Evolutionary conservation across 2,888 invertebrate genomes (phyloP).

Genomic region (Morpho deidamia): DNA sequence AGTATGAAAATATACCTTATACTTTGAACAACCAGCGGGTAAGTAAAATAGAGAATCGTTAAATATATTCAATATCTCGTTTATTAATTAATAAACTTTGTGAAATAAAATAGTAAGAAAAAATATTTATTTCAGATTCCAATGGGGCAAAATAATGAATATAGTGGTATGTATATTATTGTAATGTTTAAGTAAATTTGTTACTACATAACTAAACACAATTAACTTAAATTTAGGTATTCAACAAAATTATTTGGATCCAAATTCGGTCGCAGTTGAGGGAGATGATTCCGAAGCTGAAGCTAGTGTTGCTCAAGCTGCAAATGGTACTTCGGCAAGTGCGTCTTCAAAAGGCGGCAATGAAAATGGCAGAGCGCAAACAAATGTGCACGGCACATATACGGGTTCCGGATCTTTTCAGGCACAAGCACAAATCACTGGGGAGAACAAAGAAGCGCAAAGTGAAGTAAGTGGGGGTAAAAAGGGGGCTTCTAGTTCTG

Average conservation of each 20-base stretch:
- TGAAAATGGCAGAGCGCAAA: constrained; percentile 86
- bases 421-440: constrained; percentile 89
- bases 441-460: constrained; percentile 84
- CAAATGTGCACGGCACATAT: constrained; percentile 90
- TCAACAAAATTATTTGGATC: constrained; percentile 61
- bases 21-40: constrained; percentile 33
- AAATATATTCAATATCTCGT: not conserved
- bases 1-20: not conserved
- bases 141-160: constrained; percentile 18
- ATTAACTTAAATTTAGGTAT: constrained; percentile 37
- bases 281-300: constrained; percentile 87
- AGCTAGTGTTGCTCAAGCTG: constrained; percentile 77
- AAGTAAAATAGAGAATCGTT: constrained; percentile 20
- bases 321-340: constrained; percentile 84
- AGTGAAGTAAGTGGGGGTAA: constrained; percentile 84
- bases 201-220: not conserved
- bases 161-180: constrained; percentile 23
- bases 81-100: no score
- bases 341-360: constrained; percentile 88
- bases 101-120: not conserved
- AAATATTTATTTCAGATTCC: constrained; percentile 23
- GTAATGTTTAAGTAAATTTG: not conserved
- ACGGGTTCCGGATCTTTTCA: constrained; percentile 88
- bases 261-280: constrained; percentile 59
- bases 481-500: constrained; percentile 85